Evolutionary conservation across 1,140 invertebrate species (phyloP).

Genomic region (Plectrocnemia conspersa): DNA sequence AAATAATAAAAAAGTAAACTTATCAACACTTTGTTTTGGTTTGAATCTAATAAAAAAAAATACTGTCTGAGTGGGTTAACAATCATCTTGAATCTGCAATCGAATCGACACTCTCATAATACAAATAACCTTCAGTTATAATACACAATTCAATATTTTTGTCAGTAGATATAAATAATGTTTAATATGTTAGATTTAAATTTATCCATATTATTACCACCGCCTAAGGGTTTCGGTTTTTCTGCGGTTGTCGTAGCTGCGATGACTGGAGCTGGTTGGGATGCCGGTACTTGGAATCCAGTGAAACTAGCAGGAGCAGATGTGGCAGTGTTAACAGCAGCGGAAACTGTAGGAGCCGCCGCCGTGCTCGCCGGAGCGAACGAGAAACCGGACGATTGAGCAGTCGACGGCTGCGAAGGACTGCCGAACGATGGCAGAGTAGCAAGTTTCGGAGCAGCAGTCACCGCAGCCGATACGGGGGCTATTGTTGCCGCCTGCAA

Average conservation of each 20-base stretch:
- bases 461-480: slow-evolving; percentile 7
- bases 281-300: neutral
- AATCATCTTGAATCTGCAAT: neutral
- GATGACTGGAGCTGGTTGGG: neutral
- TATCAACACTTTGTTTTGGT: no score
- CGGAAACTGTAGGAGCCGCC: slow-evolving; percentile 1
- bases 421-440: slow-evolving; percentile 17
- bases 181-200: neutral
- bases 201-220: neutral
- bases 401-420: neutral
- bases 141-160: neutral
- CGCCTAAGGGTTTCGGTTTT: slow-evolving; percentile 3
- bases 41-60: no score
- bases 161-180: neutral
- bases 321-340: slow-evolving; percentile 10
- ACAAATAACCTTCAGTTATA: neutral
- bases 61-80: no score
- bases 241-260: neutral
- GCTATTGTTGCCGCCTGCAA: neutral
- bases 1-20: no score
- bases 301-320: neutral
- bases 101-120: slow-evolving; percentile 9
- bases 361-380: slow-evolving; percentile 10
- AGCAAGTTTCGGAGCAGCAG: slow-evolving; percentile 24
- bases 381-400: slow-evolving; percentile 10